Conservation (phyloP, 2,888 invertebrate genomes). For the Sinhomidia bicolor region DNA sequence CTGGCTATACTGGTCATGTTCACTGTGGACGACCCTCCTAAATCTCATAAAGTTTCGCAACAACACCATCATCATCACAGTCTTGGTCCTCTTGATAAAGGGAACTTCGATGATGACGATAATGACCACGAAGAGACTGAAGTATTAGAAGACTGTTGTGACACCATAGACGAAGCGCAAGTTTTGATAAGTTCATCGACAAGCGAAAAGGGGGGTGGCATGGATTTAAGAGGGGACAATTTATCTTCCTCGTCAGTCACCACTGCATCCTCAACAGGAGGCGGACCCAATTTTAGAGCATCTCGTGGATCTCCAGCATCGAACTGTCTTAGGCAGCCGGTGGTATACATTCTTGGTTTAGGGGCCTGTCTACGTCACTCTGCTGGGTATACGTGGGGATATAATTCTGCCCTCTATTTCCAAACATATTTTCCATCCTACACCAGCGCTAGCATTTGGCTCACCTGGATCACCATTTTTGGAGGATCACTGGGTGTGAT, state of each 20-base stretch:
- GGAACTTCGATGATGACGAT: conserved; percentile 23
- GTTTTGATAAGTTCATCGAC: conserved; percentile 78
- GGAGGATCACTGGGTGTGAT: conserved; percentile 91
- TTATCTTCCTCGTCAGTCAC: not conserved
- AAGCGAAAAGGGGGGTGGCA: not conserved
- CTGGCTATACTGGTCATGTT: conserved; percentile 88
- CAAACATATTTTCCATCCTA: conserved; percentile 93
- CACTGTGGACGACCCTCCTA: conserved; percentile 89
- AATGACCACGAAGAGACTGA: conserved; percentile 44
- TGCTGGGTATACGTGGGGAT: conserved; percentile 95
- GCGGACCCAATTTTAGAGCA: not conserved
- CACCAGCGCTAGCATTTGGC: conserved; percentile 92
- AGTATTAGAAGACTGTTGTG: conserved; percentile 56
- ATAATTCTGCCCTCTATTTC: conserved; percentile 94
- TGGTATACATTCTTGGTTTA: conserved; percentile 89
- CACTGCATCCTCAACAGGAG: not conserved
- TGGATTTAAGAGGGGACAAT: conserved; percentile 15
- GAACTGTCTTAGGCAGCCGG: conserved; percentile 83
- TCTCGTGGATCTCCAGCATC: not conserved
- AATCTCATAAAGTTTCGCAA: conserved; percentile 81
- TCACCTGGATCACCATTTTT: conserved; percentile 93
- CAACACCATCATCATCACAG: conserved; percentile 21
- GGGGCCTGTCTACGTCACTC: conserved; percentile 86
- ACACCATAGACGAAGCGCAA: conserved; percentile 83
- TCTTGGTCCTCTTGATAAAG: not conserved